Evolutionary conservation across 2,113 vertebrate genomes (phyloP).

Genomic region (Cariama cristata): DNA sequence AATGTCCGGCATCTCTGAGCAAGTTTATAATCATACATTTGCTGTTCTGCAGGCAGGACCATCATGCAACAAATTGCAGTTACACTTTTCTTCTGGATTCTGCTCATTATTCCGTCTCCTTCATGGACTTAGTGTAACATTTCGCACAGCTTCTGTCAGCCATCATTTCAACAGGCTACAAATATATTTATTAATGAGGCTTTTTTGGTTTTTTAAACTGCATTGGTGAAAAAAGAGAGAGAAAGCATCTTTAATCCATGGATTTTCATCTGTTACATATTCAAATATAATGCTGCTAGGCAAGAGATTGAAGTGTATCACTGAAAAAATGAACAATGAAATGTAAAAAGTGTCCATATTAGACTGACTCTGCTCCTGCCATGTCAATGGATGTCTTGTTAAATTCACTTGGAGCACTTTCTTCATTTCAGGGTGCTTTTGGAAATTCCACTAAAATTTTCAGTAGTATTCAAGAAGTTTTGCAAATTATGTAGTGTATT

Average conservation of each 20-base stretch:
- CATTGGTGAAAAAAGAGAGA: neutral
- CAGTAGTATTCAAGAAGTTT: neutral
- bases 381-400: neutral
- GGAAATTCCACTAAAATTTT: neutral
- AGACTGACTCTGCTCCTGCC: neutral
- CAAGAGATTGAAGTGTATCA: neutral
- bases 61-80: neutral
- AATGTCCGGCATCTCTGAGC: neutral
- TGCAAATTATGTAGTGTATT: neutral
- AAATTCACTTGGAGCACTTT: neutral
- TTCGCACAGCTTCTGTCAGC: neutral
- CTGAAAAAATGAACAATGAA: neutral
- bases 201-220: neutral
- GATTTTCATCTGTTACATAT: neutral
- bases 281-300: neutral
- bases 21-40: neutral
- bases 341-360: neutral
- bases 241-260: neutral
- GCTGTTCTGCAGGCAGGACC: neutral
- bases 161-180: neutral
- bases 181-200: neutral
- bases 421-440: neutral
- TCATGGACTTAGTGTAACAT: neutral
- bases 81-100: neutral
- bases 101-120: neutral